Evolutionary conservation across 2,113 vertebrate genomes (phyloP), one percentile per base, ranked within the genome.

Genomic region (Pseudorhombus dupliciocellatus): DNA sequence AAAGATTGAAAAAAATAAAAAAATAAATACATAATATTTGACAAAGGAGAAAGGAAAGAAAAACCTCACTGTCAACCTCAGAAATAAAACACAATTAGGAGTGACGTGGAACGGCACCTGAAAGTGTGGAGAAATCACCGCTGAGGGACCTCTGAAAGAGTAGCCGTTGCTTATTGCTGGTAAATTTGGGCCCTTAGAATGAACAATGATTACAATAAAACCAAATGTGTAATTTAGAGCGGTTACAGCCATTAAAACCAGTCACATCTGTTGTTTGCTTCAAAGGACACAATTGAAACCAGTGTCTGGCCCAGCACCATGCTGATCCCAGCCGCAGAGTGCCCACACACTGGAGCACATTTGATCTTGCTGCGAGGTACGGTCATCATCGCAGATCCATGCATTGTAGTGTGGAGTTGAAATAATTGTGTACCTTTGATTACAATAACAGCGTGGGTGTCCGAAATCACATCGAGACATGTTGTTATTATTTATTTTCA

Each of bases 1-100:
- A 58, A 69, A 77, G 60, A 68, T 64, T 73, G 55, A 80, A 78
- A 79, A 65, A 80, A 68, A 86, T 79, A 83, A 55, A 83, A 78
- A 69, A 69, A 84, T 81, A 75, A 73, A 80, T 70, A 66, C 51
- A 72, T 70, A 60, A 77, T 75, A 77, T 83, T 79, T 81, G 31
- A 59, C 52, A 71, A 58, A 76, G 46, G 14, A 21, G 20, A 53
- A 56, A 53, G 44, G 16, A 42, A 56, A 70, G 21, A 48, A n/a
- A 20, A 12, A 53, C 40, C 24, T 31, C 24, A 64, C 34, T 58
- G 48, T 70, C n/a, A 1, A 51, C 20, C 53, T 66, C 22, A 59
- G 22, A 71, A 79, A 75, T 28, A 20, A 68, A 77, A 68, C 40
- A 42, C 62, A 77, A 84, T 79, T 81, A 77, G 31, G n/a, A 44